A percentile compares a stretch with the other conserved stretches of the same genome.
Evolutionary conservation across 1,140 invertebrate genomes (phyloP).

Genomic region (Pristionchus pacificus): DNA sequence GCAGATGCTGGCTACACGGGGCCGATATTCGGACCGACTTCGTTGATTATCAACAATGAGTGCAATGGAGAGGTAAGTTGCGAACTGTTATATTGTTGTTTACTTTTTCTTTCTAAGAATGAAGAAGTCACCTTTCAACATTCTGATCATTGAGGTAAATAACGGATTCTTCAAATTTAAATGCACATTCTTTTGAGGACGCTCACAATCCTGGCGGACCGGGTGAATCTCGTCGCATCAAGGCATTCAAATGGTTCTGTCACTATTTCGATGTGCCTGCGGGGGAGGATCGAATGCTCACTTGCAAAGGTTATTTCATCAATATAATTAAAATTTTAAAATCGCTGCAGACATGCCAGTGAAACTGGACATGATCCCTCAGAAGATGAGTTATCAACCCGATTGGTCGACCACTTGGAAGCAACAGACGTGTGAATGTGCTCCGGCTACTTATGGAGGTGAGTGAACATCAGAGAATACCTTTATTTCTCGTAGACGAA

Average conservation of each 20-base stretch:
- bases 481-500: too few species aligned
- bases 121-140: too few species aligned
- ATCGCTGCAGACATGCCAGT: slow-evolving; percentile 28
- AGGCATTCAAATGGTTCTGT: slow-evolving; percentile 56
- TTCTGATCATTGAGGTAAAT: background rate
- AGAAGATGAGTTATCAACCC: slow-evolving; percentile 36
- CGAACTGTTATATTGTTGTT: background rate
- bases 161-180: background rate
- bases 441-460: slow-evolving; percentile 39
- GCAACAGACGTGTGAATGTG: slow-evolving; percentile 38
- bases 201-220: background rate
- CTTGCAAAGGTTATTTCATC: slow-evolving; percentile 43
- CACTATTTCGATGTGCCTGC: slow-evolving; percentile 47
- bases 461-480: too few species aligned
- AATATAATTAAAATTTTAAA: background rate
- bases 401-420: slow-evolving; percentile 40
- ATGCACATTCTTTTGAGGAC: background rate
- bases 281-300: slow-evolving; percentile 33
- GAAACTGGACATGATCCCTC: slow-evolving; percentile 27
- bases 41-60: slow-evolving; percentile 54
- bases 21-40: slow-evolving; percentile 54
- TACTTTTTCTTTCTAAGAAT: background rate
- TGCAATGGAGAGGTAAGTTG: slow-evolving; percentile 44
- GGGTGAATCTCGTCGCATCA: slow-evolving; percentile 51
- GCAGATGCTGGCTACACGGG: slow-evolving; percentile 44